Conservation (phyloP, 2,797 vertebrate species). For the Lophius americanus region DNA sequence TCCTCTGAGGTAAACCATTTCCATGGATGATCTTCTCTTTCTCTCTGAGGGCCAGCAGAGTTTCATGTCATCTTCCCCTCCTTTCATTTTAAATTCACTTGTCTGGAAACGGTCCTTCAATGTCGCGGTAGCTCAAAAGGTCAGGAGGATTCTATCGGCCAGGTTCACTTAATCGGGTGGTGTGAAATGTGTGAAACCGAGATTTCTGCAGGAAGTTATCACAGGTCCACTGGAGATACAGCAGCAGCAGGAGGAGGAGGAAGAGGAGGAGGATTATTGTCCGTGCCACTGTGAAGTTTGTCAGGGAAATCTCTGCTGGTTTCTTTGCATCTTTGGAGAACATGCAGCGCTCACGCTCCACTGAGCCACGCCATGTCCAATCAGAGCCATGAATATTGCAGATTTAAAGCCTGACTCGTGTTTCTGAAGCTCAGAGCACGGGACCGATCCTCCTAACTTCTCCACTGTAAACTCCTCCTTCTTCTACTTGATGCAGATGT, state of each 20-base stretch:
- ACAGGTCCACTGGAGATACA: slow-evolving; percentile 19
- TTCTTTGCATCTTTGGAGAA: slow-evolving; percentile 55
- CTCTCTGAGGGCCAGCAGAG: slow-evolving; percentile 27
- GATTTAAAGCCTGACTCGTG: slow-evolving; percentile 60
- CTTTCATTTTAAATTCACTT: slow-evolving; percentile 59
- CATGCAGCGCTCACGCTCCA: slow-evolving; percentile 39
- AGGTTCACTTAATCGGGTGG: slow-evolving; percentile 21
- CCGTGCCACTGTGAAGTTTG: slow-evolving; percentile 59
- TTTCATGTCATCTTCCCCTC: slow-evolving; percentile 49
- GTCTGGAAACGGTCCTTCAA: slow-evolving; percentile 41
- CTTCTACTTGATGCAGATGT: slow-evolving; percentile 26
- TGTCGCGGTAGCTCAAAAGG: slow-evolving; percentile 28
- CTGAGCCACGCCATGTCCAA: slow-evolving; percentile 64
- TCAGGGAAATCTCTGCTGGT: slow-evolving; percentile 64
- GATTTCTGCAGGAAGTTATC: slow-evolving; percentile 27
- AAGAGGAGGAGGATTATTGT: slow-evolving; percentile 40
- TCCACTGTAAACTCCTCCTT: slow-evolving; percentile 27
- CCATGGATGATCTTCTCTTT: slow-evolving; percentile 28
- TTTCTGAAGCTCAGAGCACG: slow-evolving; percentile 54
- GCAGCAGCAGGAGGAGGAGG: slow-evolving; percentile 39
- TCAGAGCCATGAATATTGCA: slow-evolving; percentile 68
- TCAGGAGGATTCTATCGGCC: slow-evolving; percentile 12
- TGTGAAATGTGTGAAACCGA: slow-evolving; percentile 26
- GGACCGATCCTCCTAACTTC: slow-evolving; percentile 49
- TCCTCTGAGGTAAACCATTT: slow-evolving; percentile 32